Conservation (phyloP, 2,797 vertebrate genomes). For the Gouania willdenowi region DNA sequence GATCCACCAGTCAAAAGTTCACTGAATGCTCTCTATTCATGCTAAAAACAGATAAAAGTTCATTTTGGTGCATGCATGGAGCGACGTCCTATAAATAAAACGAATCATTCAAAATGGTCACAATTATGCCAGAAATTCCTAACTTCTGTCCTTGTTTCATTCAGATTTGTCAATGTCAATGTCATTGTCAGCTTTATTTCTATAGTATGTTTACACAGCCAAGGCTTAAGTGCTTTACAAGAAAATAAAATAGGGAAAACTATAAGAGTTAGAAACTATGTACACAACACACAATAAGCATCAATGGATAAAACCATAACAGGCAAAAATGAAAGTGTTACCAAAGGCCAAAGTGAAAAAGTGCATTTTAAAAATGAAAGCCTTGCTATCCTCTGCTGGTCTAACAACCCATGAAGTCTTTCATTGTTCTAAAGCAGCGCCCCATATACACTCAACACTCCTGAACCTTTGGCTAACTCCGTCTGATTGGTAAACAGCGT, state of each 20-base stretch:
- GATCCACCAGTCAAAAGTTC: conserved; percentile 31
- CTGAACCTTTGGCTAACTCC: conserved; percentile 47
- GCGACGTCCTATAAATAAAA: conserved; percentile 20
- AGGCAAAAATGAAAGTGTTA: too few species aligned
- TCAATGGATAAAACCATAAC: too few species aligned
- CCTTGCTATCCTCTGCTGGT: conserved; percentile 58
- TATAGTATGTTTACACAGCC: too few species aligned
- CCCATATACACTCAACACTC: conserved; percentile 29
- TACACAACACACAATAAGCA: too few species aligned
- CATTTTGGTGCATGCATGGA: conserved; percentile 2
- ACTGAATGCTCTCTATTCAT: conserved; percentile 20
- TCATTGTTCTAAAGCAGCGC: conserved; percentile 53
- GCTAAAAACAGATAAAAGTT: conserved; percentile 9
- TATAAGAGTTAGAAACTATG: too few species aligned
- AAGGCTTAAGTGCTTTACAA: too few species aligned
- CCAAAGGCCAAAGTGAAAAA: too few species aligned
- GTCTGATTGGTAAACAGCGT: conserved; percentile 57
- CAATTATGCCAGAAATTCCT: conserved; percentile 32
- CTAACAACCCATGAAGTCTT: conserved; percentile 55
- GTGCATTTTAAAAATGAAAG: too few species aligned
- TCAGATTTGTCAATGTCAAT: conserved; percentile 52
- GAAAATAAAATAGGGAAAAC: too few species aligned
- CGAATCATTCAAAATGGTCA: conserved; percentile 16
- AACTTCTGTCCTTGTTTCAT: conserved; percentile 37
- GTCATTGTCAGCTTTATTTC: too few species aligned